Base-by-base conservation (phyloP, 2,888 invertebrate genomes). In the Brassicogethes aeneus region DNA sequence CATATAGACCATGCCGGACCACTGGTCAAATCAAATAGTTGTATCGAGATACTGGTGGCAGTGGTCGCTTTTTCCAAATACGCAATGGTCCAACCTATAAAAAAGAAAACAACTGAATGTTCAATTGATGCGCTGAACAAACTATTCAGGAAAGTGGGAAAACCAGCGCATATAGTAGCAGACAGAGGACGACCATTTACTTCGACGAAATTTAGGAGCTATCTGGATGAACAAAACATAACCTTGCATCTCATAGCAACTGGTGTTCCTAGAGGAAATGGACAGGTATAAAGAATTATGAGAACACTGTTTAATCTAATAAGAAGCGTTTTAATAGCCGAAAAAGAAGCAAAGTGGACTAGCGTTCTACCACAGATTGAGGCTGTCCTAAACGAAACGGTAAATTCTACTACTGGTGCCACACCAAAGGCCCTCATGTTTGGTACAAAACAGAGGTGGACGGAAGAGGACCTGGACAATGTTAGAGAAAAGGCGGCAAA, bases 1-100 rank as follows among this genome's bases (percentile, higher is more conserved):
- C 46, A 50, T 34, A 50, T 50, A 29, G 50, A 47, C 17, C 48
- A 50, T 29, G 50, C 50, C n/a, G 50, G 48, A 15, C 48, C 50
- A 16, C 34, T 50, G 17, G 44, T 47, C 15, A 37, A 42, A 13
- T 49, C 50, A 8, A 36, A 41, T 5, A 32, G 34, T 12, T 49
- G 46, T 15, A 42, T 46, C 10, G 10, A 23, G 10, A 10, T 23
- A 23, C 10, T 23, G 23, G 23, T 23, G 10, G 10, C 23, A 23
- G 23, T 23, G 23, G 10, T 7, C 10, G 23, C 23, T 23, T 23
- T 23, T 10, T 23, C 23, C 5, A 23, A 23, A 23, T 23, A 23
- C 10, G 5, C 23, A 23, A 23, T 23, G 23, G 5, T 23, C 23
- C 23, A 23, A 23, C 23, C 23, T 7, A 23, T 23, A 7, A 23